A percentile compares a stretch with the other conserved stretches of the same genome.
Conservation (phyloP, 2,888 invertebrate species). For the Silvanus unidentatus region DNA sequence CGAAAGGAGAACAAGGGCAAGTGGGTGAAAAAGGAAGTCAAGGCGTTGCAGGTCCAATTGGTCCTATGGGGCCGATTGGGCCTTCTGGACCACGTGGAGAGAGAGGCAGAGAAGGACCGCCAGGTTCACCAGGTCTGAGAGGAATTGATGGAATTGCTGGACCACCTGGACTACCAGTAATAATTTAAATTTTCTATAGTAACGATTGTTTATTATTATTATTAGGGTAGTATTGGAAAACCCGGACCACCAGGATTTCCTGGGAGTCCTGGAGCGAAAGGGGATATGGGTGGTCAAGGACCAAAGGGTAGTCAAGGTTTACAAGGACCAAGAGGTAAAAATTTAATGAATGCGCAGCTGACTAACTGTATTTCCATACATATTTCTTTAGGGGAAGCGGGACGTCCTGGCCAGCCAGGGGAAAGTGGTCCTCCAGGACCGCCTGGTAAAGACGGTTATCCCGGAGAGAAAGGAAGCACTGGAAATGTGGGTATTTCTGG, state of each 20-base stretch:
- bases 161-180: constrained; percentile 68
- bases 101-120: constrained; percentile 75
- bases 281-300: constrained; percentile 68
- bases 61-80: constrained; percentile 66
- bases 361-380: neutral
- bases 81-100: constrained; percentile 76
- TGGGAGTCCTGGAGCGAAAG: constrained; percentile 74
- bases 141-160: constrained; percentile 76
- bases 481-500: constrained; percentile 70
- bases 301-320: constrained; percentile 77
- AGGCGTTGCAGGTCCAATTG: constrained; percentile 64
- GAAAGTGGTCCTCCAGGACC: constrained; percentile 69
- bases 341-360: neutral
- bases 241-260: constrained; percentile 81
- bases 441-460: constrained; percentile 73
- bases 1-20: constrained; percentile 73
- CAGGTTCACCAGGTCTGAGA: constrained; percentile 70
- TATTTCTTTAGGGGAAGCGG: constrained; percentile 53
- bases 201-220: too few species aligned
- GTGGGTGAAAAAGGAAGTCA: constrained; percentile 69
- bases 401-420: constrained; percentile 70
- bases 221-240: constrained; percentile 72
- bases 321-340: constrained; percentile 66
- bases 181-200: too few species aligned
- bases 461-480: constrained; percentile 73